phyloP scores from a whole-genome alignment of 2,888 invertebrate species.

The Sinopyrophorus schimmeli region DNA sequence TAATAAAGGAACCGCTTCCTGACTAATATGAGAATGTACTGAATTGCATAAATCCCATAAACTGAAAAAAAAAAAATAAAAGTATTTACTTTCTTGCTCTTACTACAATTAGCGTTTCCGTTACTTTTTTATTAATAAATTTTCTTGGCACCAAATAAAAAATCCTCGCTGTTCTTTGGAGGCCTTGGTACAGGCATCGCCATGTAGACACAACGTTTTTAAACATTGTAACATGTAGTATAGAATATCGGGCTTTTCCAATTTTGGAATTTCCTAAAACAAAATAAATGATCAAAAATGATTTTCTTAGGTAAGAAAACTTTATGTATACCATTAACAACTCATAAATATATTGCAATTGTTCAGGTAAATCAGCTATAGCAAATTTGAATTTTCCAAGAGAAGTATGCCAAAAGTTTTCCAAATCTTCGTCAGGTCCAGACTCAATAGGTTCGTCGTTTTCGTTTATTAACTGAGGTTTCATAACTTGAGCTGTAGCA shows the following conservation, averaged over 20 bases:
- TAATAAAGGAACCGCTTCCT: slow-evolving; percentile 88
- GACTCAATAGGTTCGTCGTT: slow-evolving; percentile 73
- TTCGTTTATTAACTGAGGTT: slow-evolving; percentile 75
- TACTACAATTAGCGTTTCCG: too few relatives aligned
- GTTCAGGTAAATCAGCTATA: slow-evolving; percentile 86
- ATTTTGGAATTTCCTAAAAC: slow-evolving; percentile 72
- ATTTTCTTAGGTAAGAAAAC: not conserved
- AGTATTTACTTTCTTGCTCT: not conserved
- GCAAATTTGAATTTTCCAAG: slow-evolving; percentile 91
- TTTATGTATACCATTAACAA: slow-evolving; percentile 69
- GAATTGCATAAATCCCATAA: slow-evolving; percentile 92
- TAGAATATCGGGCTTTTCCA: slow-evolving; percentile 87
- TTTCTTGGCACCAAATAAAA: slow-evolving; percentile 96
- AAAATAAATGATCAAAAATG: not conserved
- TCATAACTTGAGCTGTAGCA: slow-evolving; percentile 74
- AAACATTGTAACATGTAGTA: slow-evolving; percentile 92
- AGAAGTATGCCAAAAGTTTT: slow-evolving; percentile 91
- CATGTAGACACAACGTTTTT: slow-evolving; percentile 88
- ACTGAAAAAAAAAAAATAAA: slow-evolving; percentile 56
- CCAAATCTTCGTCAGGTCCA: slow-evolving; percentile 73
- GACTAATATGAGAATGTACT: slow-evolving; percentile 91
- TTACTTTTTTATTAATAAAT: slow-evolving; percentile 91
- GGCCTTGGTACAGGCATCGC: slow-evolving; percentile 86
- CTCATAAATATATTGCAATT: slow-evolving; percentile 91
- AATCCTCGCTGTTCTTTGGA: slow-evolving; percentile 89